Evolutionary conservation across 30 jellyfish, hydroid and myxozoan genomes (phyloP).

Genomic region (Hydra vulgaris): DNA sequence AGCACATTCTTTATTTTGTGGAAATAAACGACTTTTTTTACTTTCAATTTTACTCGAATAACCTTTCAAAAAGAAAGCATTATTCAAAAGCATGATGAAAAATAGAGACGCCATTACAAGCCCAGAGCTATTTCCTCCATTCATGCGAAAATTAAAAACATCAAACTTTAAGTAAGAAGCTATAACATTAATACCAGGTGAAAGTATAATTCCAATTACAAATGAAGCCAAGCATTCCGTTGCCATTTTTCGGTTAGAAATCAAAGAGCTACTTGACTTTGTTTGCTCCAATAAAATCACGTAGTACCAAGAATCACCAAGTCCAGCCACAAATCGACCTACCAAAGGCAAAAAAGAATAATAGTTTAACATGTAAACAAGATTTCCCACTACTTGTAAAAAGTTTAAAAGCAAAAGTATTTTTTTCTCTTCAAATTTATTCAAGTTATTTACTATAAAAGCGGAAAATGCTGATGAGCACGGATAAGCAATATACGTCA

Average conservation of each 20-base stretch:
- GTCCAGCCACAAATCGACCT: slow-evolving; percentile 30
- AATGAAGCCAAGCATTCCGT: slow-evolving; percentile 35
- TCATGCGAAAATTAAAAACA: slow-evolving; percentile 1
- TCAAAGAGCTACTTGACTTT: background rate
- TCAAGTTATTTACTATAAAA: background rate
- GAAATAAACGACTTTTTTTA: background rate
- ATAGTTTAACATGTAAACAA: slow-evolving; percentile 10
- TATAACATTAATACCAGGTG: slow-evolving; percentile 26
- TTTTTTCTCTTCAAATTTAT: slow-evolving; percentile 2
- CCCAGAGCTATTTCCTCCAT: slow-evolving; percentile 19
- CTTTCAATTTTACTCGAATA: no score
- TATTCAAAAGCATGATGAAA: slow-evolving; percentile 13
- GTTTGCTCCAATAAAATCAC: slow-evolving; percentile 27
- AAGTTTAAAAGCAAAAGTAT: slow-evolving; percentile 17
- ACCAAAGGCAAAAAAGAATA: slow-evolving; percentile 2
- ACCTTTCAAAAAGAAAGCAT: slow-evolving; percentile 11
- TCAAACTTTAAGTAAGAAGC: slow-evolving; percentile 15
- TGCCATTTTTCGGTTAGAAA: slow-evolving; percentile 15
- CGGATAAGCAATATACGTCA: slow-evolving; percentile 34
- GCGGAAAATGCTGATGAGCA: slow-evolving; percentile 19
- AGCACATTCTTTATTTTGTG: background rate
- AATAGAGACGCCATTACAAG: slow-evolving; percentile 18
- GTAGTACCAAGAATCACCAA: slow-evolving; percentile 31
- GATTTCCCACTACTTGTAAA: slow-evolving; percentile 19
- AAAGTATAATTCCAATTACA: slow-evolving; percentile 16